Evolutionary conservation across 2,113 vertebrate species (phyloP), one percentile per base, ranked within the genome.

Genomic region (Oncorhynchus gorbuscha): DNA sequence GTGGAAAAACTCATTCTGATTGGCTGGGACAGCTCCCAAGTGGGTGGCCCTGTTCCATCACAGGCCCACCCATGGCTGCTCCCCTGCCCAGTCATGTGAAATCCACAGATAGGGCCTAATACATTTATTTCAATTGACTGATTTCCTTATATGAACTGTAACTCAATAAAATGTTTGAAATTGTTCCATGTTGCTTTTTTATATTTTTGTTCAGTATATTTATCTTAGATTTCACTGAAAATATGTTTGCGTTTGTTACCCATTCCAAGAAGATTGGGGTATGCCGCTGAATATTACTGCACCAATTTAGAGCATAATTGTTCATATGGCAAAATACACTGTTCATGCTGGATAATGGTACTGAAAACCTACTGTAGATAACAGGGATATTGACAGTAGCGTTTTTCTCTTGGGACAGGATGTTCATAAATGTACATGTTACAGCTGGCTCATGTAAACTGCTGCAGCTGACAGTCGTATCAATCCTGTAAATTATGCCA

Each of bases 371-470:
- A 93, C 91, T 1, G 0, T 4, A 0, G 65, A 93, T 93, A 71
- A 89, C 13, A 6, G 68, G 35, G 66, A 92, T 74, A 1, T 0
- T 0, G 35, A 79, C 0, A 0, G 3, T 3, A 3, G 8, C 28
- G 0, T 0, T 3, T 59, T 0, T 12, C 0, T 0, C 3, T 73
- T 91, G 78, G 0, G 28, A 3, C 48, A 45, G 64, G 28, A 64
- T 76, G 79, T 93, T 92, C 2, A 0, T 18, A 71, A 91, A 89
- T 0, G 0, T 20, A 74, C 91, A 92, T 0, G 0, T 45, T 22
- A 78, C 7, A 0, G 0, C 0, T 18, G 45, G 14, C 0, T 0
- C 0, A 0, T 1, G 0, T 0, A 1, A 0, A 3, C 16, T 0
- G 3, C 0, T 0, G 73, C 91, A 92, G 39, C 0, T 0, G 7